Evolutionary conservation across 2,113 vertebrate genomes (phyloP).

Genomic region (Aegithalos caudatus): DNA sequence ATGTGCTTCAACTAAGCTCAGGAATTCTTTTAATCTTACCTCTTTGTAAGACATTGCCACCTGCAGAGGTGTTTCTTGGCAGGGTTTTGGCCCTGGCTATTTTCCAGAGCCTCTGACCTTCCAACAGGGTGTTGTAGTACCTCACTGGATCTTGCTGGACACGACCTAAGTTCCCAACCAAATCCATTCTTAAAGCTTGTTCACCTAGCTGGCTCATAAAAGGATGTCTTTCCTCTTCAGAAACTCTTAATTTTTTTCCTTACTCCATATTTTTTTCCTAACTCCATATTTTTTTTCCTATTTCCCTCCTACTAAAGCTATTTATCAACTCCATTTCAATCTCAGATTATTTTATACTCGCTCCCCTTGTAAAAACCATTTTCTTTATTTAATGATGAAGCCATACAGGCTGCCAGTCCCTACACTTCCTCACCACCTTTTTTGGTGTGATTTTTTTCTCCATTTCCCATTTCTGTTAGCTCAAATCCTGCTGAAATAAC

Average conservation of each 20-base stretch:
- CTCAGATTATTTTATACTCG: not conserved
- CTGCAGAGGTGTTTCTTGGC: conserved; percentile 41
- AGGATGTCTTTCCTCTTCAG: not conserved
- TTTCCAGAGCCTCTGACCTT: conserved; percentile 8
- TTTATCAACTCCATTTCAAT: not conserved
- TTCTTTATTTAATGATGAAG: not conserved
- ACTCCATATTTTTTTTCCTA: not conserved
- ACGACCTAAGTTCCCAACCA: not conserved
- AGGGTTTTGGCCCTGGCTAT: conserved; percentile 22
- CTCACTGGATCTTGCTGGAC: conserved; percentile 30
- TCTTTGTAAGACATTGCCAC: conserved; percentile 11
- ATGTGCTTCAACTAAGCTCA: conserved; percentile 12
- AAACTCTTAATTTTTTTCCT: not conserved
- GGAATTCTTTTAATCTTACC: conserved; percentile 31
- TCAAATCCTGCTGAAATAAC: conserved; percentile 13
- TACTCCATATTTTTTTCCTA: not conserved
- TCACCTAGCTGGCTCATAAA: not conserved
- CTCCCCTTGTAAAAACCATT: not conserved
- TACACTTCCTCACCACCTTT: not conserved
- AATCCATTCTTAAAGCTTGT: not conserved
- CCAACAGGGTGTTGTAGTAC: not conserved
- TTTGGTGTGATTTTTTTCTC: not conserved
- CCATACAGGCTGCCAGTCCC: not conserved
- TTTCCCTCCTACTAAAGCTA: not conserved
- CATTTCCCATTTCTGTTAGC: not conserved